Percentiles rank a stretch among this genome's conserved stretches.
Conservation (phyloP, 2,888 invertebrate species). For the Habroteleia sp. region DNA sequence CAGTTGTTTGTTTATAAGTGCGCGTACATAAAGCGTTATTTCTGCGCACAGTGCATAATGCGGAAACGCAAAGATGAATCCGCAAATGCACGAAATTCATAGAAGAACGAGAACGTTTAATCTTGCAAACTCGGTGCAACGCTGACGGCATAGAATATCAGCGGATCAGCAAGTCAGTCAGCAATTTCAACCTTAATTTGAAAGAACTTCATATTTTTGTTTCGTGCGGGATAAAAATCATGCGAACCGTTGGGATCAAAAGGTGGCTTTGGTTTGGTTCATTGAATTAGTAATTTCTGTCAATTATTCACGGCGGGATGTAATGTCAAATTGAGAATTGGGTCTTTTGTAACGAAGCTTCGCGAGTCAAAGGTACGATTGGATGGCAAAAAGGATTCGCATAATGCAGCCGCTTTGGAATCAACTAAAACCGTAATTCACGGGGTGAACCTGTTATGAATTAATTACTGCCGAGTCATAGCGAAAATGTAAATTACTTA, state of each 20-base stretch:
- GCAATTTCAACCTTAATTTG: conserved; percentile 20
- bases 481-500: conserved; percentile 61
- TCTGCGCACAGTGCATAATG: neutral
- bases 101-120: conserved; percentile 14
- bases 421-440: conserved; percentile 46
- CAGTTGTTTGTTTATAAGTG: neutral
- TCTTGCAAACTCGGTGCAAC: conserved; percentile 9
- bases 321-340: neutral
- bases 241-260: neutral
- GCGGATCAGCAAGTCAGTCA: conserved; percentile 10
- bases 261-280: neutral
- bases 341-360: neutral
- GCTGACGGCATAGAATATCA: conserved; percentile 27
- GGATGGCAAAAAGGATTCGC: neutral
- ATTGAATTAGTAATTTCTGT: neutral
- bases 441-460: conserved; percentile 43
- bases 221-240: conserved; percentile 8
- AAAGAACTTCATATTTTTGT: conserved; percentile 14
- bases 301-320: neutral
- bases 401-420: conserved; percentile 15
- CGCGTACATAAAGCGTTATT: neutral
- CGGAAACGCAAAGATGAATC: conserved; percentile 2
- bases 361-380: neutral
- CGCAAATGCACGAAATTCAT: conserved; percentile 4
- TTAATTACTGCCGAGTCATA: conserved; percentile 48